These are phyloP conservation scores for Agrotis ipsilon DNA, from an alignment of 2,888 invertebrate species.

Conservation along the genomic window DNA sequence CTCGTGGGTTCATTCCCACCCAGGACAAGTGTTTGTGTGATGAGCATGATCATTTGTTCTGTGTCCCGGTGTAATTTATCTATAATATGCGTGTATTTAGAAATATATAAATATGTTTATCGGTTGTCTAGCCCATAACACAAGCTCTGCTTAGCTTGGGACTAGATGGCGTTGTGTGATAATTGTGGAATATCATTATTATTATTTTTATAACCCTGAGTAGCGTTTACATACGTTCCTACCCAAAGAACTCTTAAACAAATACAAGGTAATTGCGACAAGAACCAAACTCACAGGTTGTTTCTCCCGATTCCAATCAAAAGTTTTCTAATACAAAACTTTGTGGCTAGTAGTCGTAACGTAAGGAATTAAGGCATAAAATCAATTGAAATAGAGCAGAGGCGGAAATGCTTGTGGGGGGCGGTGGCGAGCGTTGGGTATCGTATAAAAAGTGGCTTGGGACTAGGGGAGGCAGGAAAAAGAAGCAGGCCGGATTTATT, in stretches of 20 bases:
- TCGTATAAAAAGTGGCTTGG: conserved; percentile 9
- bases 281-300: conserved; percentile 36
- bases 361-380: conserved; percentile 42
- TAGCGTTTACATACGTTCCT: too few relatives aligned
- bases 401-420: conserved; percentile 11
- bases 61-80: too few relatives aligned
- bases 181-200: too few relatives aligned
- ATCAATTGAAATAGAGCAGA: conserved; percentile 37
- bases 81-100: too few relatives aligned
- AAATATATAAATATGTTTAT: too few relatives aligned
- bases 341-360: conserved; percentile 35
- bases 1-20: too few relatives aligned
- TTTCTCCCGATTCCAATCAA: conserved; percentile 52
- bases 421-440: background rate
- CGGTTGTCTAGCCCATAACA: too few relatives aligned
- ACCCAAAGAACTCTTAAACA: conserved; percentile 9
- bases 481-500: conserved; percentile 33
- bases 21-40: too few relatives aligned
- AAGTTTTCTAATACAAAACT: conserved; percentile 63
- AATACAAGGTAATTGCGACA: conserved; percentile 29
- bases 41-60: too few relatives aligned
- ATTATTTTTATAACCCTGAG: background rate
- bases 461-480: conserved; percentile 5
- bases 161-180: too few relatives aligned
- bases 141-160: too few relatives aligned